Evolutionary conservation across 2,113 vertebrate species (phyloP), one percentile per base, ranked within the genome.

Genomic region (Heterotilapia buettikoferi): DNA sequence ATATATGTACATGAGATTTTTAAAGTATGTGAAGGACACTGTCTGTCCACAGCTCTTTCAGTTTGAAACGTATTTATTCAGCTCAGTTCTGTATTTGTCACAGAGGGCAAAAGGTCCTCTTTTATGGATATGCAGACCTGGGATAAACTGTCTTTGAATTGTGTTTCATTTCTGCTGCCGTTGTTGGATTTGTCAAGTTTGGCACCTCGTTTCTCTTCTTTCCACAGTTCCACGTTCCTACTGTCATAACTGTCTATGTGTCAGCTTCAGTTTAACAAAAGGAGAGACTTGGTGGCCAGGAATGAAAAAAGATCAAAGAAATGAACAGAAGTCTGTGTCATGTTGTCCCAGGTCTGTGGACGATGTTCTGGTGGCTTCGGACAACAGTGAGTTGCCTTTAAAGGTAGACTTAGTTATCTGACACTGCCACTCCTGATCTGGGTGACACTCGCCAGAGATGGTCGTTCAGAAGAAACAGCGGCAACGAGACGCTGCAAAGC

Each of bases 311-410:
- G n/a, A 71, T 43, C 14, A 29, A 29, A 12, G 43, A 50, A 78
- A 9, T 8, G 3, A 36, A 5, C 21, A 45, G 31, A 61, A 9
- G 38, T 80, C 16, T 1, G 40, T 7, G 40, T 82, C 26, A 0
- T 12, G 88, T 9, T 52, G 78, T 91, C 84, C 88, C 88, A 16
- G 88, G 85, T 92, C 89, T 87, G 73, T 2, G 3, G 84, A 9
- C 16, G 80, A 66, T 7, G 80, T 40, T 88, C 82, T 84, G 88
- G 66, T 88, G 88, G 87, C 56, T 90, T 82, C n/a, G 36, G 87
- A 93, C 90, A 89, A 93, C 90, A 92, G 92, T 91, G 90, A 93
- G 89, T 84, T 92, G 92, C 88, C 93, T 90, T 94, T 88, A 91
- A 93, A 89, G 93, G 83, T 68, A 43, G 94, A 94, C 88, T 90